phyloP scores from a whole-genome alignment of 1,140 invertebrate species.

The Macrobrachium nipponense region DNA sequence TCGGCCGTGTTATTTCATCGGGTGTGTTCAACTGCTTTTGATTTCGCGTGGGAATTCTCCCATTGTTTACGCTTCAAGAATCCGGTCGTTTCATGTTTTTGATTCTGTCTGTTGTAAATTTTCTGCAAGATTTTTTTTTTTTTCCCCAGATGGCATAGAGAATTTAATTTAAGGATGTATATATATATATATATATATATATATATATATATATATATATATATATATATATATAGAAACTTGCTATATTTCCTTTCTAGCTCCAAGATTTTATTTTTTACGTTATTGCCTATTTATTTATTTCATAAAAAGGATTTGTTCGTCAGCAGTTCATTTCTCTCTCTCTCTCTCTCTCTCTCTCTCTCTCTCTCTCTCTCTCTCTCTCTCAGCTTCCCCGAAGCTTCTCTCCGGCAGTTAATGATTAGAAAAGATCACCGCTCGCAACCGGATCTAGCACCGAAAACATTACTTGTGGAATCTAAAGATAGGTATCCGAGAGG shows the following conservation, averaged over 20 bases:
- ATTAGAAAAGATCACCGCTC: not conserved
- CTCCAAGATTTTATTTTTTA: not conserved
- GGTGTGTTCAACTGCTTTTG: too few species aligned
- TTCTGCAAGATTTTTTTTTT: too few species aligned
- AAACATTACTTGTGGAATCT: too few species aligned
- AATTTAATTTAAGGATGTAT: not conserved
- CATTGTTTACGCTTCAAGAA: too few species aligned
- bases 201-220: not conserved
- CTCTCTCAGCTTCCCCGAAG: not conserved
- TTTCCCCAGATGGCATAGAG: too few species aligned
- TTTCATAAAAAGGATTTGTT: too few species aligned
- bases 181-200: not conserved
- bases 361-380: constrained; percentile 14
- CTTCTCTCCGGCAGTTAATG: not conserved
- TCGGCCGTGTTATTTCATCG: too few species aligned
- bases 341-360: constrained; percentile 12
- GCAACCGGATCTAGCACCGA: not conserved
- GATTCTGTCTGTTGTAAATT: too few species aligned
- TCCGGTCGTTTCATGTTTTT: too few species aligned
- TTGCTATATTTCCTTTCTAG: not conserved
- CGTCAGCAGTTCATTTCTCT: not conserved
- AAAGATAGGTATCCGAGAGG: too few species aligned
- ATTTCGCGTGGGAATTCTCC: too few species aligned
- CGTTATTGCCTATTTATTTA: not conserved
- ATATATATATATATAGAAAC: not conserved